phyloP scores from a whole-genome alignment of 2,797 vertebrate species.

The Pseudomugil gertrudae region DNA sequence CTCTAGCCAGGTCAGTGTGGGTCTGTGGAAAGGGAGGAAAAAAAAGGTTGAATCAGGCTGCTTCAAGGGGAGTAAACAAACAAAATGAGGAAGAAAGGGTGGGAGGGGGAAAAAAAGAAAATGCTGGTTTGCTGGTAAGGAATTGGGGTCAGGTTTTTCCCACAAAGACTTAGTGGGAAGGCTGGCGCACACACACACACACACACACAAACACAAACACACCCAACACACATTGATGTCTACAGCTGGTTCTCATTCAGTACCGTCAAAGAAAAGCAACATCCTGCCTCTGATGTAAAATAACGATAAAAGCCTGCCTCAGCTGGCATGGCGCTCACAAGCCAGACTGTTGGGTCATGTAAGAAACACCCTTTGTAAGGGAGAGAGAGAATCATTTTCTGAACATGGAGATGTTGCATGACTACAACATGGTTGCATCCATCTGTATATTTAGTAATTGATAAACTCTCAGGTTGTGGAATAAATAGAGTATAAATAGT shows the following conservation, averaged over 20 bases:
- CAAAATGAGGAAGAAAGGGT: conserved; percentile 57
- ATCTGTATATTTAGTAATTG: conserved; percentile 23
- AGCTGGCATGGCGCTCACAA: conserved; percentile 29
- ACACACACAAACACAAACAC: no score
- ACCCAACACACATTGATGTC: conserved; percentile 43
- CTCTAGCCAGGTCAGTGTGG: conserved; percentile 65
- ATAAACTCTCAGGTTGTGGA: conserved; percentile 19
- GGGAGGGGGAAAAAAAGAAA: conserved; percentile 47
- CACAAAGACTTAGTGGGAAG: conserved; percentile 73
- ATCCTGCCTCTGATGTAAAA: conserved; percentile 79
- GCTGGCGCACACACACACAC: conserved; percentile 31
- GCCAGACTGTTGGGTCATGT: neutral
- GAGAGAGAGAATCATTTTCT: conserved; percentile 1
- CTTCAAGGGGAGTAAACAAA: conserved; percentile 81
- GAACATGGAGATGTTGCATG: conserved; percentile 7
- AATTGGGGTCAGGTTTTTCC: conserved; percentile 85
- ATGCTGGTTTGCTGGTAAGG: conserved; percentile 65
- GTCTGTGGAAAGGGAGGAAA: conserved; percentile 43
- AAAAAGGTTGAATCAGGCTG: conserved; percentile 31
- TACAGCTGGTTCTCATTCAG: conserved; percentile 85
- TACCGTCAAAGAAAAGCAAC: conserved; percentile 61
- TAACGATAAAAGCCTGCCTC: conserved; percentile 59
- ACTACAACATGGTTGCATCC: conserved; percentile 27
- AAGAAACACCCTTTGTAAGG: conserved; percentile 4
- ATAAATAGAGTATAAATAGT: conserved; percentile 64